phyloP scores from a whole-genome alignment of 1,140 invertebrate genomes.

The Tetragnatha versicolor region DNA sequence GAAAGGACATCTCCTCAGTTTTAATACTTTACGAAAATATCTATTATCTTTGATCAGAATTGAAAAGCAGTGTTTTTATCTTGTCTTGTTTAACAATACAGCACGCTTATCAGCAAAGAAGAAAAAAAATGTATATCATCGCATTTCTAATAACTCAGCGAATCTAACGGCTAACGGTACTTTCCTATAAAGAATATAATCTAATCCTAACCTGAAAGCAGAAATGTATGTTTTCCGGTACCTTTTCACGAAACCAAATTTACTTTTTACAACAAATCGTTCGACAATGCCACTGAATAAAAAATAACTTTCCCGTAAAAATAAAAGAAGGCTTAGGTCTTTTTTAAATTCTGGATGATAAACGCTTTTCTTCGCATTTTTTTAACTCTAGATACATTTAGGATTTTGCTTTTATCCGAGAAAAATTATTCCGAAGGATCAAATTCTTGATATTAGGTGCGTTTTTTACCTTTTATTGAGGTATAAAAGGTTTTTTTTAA shows the following conservation, averaged over 20 bases:
- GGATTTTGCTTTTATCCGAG: conserved; percentile 2
- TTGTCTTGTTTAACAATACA: too few relatives aligned
- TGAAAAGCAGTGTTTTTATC: too few relatives aligned
- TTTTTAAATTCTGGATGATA: background rate
- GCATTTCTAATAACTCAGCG: too few relatives aligned
- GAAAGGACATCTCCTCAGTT: too few relatives aligned
- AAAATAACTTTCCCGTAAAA: background rate
- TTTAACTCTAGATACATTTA: background rate
- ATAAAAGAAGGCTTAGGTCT: background rate
- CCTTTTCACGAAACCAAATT: background rate
- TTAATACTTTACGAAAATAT: too few relatives aligned
- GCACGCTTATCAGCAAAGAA: background rate
- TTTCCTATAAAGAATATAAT: too few relatives aligned
- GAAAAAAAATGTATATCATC: background rate
- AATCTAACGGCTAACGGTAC: too few relatives aligned
- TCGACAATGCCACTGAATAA: background rate
- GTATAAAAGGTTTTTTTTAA: background rate
- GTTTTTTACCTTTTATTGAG: background rate
- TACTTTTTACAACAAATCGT: background rate
- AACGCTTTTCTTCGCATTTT: background rate
- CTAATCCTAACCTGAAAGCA: too few relatives aligned
- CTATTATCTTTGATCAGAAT: too few relatives aligned
- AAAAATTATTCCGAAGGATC: background rate
- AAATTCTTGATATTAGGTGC: background rate
- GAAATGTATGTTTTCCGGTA: too few relatives aligned